These are phyloP conservation scores for Montipora efflorescens DNA, from an alignment of 64 coral and sea anemone species.

Conservation along the genomic window DNA sequence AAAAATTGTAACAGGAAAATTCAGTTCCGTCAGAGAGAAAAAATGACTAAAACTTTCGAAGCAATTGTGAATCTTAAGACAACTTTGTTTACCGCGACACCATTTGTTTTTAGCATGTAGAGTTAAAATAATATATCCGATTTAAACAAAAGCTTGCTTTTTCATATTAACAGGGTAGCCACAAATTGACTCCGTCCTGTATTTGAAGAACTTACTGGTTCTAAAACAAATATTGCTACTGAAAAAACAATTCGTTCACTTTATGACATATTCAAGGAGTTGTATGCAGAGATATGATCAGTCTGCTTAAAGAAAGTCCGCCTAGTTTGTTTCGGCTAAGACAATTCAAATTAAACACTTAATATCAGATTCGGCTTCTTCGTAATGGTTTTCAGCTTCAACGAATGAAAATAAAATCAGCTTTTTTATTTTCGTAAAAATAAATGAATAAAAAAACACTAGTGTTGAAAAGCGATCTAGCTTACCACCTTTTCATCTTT, in stretches of 20 bases:
- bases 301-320: neutral
- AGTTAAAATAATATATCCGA: too few species aligned
- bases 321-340: neutral
- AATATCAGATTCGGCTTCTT: neutral
- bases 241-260: neutral
- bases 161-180: neutral
- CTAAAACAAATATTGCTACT: neutral
- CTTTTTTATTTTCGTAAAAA: neutral
- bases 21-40: too few species aligned
- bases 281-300: neutral
- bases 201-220: constrained; percentile 17
- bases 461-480: neutral
- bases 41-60: too few species aligned
- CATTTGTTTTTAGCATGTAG: too few species aligned
- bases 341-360: neutral
- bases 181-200: neutral
- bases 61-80: too few species aligned
- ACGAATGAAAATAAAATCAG: neutral
- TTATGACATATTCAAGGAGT: neutral
- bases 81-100: too few species aligned
- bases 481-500: too few species aligned
- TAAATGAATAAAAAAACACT: too few species aligned
- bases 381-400: neutral
- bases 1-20: too few species aligned
- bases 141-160: neutral